Conservation (phyloP, 1,140 invertebrate genomes). For the Drosophila navojoa region DNA sequence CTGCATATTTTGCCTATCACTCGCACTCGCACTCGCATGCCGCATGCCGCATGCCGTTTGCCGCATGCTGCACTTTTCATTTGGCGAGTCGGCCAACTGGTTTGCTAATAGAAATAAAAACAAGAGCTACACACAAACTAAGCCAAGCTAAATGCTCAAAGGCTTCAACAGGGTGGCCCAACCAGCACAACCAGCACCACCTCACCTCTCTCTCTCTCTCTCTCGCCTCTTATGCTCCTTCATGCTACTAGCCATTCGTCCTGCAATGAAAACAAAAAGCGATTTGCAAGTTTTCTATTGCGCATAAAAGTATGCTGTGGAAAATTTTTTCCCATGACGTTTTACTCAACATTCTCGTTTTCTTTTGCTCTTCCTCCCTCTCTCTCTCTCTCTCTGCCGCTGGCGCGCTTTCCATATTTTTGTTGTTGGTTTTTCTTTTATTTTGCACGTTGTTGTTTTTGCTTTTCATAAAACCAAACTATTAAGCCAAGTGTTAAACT, state of each 20-base stretch:
- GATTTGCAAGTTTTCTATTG: constrained; percentile 82
- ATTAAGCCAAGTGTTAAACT: constrained; percentile 82
- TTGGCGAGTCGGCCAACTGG: constrained; percentile 68
- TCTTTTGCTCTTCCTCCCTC: constrained; percentile 21
- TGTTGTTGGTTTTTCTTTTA: constrained; percentile 41
- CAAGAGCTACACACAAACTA: constrained; percentile 76
- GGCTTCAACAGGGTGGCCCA: constrained; percentile 44
- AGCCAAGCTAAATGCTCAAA: constrained; percentile 80
- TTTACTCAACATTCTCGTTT: constrained; percentile 56
- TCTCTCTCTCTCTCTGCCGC: not conserved
- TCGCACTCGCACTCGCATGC: constrained; percentile 5
- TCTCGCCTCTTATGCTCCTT: not conserved
- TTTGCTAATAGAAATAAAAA: constrained; percentile 82
- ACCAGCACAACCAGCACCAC: not conserved
- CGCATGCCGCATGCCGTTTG: constrained; percentile 12
- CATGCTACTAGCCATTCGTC: not conserved
- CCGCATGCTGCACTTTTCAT: constrained; percentile 58
- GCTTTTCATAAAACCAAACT: constrained; percentile 82
- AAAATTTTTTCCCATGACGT: constrained; percentile 61
- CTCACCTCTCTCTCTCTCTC: not conserved
- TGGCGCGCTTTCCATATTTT: constrained; percentile 40
- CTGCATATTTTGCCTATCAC: constrained; percentile 2
- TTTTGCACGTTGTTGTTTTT: constrained; percentile 50
- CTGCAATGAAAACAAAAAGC: constrained; percentile 80
- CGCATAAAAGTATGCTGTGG: constrained; percentile 80